Evolutionary conservation across 2,888 invertebrate genomes (phyloP), one percentile per base, ranked within the genome.

Genomic region (Tetragonula carbonaria): DNA sequence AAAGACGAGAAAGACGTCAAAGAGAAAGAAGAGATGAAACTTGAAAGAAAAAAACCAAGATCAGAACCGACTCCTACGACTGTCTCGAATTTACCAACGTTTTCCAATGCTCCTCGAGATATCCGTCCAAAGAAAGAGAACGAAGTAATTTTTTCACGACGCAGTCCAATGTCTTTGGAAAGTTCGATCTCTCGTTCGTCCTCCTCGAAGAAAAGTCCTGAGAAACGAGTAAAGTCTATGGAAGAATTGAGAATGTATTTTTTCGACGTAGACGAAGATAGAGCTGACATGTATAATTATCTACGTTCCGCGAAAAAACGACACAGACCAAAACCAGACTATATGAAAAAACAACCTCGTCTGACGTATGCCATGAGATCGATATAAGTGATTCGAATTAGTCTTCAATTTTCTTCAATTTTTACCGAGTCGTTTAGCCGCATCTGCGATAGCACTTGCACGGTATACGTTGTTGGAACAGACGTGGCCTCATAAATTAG

Each of bases 301-400:
- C 96, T 98, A 95, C 96, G 96, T 91, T 96, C 97, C 93, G 96
- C 97, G 92, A 98, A 99, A 95, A 93, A 80, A 81, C 94, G 95
- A 68, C 95, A 96, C 91, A 96, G 97, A 91, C 97, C 98, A 2
- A 97, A 97, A 91, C 96, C 97, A 11, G 96, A 96, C 77, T 99
- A 99, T 95, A 99, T 99, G 98, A 96, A 96, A 77, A 98, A 98
- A 91, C 99, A 99, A 94, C 97, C 97, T 28, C 28, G 28, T 28
- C 28, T 0, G 28, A 28, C 28, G 28, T 28, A 28, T 6, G 99
- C 97, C 97, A 99, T 99, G 99, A 96, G 99, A 77, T 96, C 98
- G 57, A 98, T 99, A 92, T 96, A 99, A 67, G 97, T 99, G 18
- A 99, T 28, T 28, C 28, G 28, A 23, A 23, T 23, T 23, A 23